Conservation (phyloP, 2,113 vertebrate species). For the Haemorhous mexicanus region DNA sequence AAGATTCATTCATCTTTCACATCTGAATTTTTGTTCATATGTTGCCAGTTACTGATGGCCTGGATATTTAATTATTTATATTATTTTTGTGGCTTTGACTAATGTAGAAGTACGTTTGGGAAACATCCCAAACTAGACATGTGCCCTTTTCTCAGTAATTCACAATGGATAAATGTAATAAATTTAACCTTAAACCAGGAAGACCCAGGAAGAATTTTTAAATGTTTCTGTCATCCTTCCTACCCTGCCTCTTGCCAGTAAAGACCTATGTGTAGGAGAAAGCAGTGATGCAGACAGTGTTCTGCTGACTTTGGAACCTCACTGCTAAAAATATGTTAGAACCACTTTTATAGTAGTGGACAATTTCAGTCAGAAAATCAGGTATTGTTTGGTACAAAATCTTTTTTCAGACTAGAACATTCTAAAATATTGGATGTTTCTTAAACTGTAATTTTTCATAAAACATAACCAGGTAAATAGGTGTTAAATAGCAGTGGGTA, state of each 20-base stretch:
- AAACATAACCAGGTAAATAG: background rate
- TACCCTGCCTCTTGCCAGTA: background rate
- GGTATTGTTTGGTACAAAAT: background rate
- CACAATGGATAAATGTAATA: background rate
- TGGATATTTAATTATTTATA: background rate
- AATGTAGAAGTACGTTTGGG: background rate
- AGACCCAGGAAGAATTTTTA: background rate
- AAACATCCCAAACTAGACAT: background rate
- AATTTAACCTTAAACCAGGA: background rate
- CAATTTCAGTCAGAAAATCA: background rate
- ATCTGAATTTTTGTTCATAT: background rate
- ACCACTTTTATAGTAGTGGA: background rate
- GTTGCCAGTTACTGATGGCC: background rate
- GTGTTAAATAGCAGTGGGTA: background rate
- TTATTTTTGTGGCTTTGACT: background rate
- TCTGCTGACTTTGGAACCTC: background rate
- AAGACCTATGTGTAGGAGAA: background rate
- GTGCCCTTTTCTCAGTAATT: background rate
- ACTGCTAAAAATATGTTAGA: background rate
- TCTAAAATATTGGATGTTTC: background rate
- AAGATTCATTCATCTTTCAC: background rate
- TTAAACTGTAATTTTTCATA: background rate
- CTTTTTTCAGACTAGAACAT: background rate
- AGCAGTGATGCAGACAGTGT: accelerated
- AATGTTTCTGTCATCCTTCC: background rate